Base-by-base conservation (phyloP, 2,888 invertebrate species). In the Caenorhabditis sp. region DNA sequence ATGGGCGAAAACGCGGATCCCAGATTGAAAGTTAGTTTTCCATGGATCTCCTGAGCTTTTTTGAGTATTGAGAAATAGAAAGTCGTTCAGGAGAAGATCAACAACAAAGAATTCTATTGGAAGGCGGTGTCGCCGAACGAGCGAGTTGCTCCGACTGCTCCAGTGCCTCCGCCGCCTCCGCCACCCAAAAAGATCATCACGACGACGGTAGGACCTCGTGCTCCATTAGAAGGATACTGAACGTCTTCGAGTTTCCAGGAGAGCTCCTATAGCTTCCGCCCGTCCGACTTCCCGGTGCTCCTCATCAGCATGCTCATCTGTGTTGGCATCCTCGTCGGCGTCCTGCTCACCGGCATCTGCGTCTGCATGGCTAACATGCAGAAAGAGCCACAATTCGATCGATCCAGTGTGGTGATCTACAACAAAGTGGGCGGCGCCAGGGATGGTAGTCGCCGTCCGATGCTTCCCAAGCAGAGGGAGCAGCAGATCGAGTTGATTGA, bases 321-420 rank as follows among this genome's bases (percentile, higher is more conserved):
- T 35, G 58, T 84, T 28, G 84, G 84, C 14, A 69, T 84, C 6
- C 44, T 84, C 24, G 41, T 81, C 38, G 84, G 84, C 3, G 63
- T 84, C 19, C 35, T 81, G 12, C 44, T 72, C 51, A 77, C 84
- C 2, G 84, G 66, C 0, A 63, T 75, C n/a, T 75, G 66, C 41
- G n/a, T 76, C 22, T 76, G 80, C 38, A 61, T 75, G 54, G 61
- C 72, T 10, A 47, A 54, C 7, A 47, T 75, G 24, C 69, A 64
- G 12, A 75, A 63, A 54, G 66, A 80, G 49, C 84, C 84, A 47
- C 76, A 58, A 22, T 84, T 84, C 38, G 84, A 84, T 58, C 58
- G 84, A 24, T 75, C 75, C 24, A 75, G 72, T 31, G 81, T 72
- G 1, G 54, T 82, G n/a, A 56, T 70, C 10, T 82, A 82, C 51